A percentile compares a stretch with the other conserved stretches of the same genome.
phyloP scores from a whole-genome alignment of 2,888 invertebrate genomes.

The Metalampra italica region DNA sequence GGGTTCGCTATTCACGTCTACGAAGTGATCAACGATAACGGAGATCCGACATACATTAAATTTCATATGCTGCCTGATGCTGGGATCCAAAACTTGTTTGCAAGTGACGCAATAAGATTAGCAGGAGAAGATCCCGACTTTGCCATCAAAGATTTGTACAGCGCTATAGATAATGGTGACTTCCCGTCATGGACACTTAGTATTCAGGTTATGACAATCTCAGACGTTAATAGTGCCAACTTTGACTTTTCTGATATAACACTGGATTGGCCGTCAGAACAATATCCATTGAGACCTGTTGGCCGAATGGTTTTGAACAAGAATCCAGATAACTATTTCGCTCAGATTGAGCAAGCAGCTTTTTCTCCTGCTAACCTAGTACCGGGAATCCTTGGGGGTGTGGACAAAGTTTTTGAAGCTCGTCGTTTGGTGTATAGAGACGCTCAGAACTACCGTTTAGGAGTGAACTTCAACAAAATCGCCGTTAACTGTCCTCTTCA shows the following conservation, averaged over 20 bases:
- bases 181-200: slow-evolving; percentile 65
- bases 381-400: slow-evolving; percentile 70
- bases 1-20: slow-evolving; percentile 94
- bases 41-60: slow-evolving; percentile 86
- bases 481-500: slow-evolving; percentile 29
- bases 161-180: slow-evolving; percentile 84
- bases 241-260: slow-evolving; percentile 70
- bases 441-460: slow-evolving; percentile 62
- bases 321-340: slow-evolving; percentile 70
- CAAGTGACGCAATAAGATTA: slow-evolving; percentile 80
- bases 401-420: slow-evolving; percentile 72
- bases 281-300: slow-evolving; percentile 67
- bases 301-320: slow-evolving; percentile 67
- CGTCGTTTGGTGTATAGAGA: slow-evolving; percentile 72
- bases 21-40: slow-evolving; percentile 86
- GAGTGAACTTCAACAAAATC: slow-evolving; percentile 33
- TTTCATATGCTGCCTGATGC: slow-evolving; percentile 94
- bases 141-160: slow-evolving; percentile 87
- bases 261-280: slow-evolving; percentile 56
- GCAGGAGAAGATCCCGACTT: slow-evolving; percentile 88
- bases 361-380: slow-evolving; percentile 52
- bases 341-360: slow-evolving; percentile 70
- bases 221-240: slow-evolving; percentile 45
- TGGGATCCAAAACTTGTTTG: slow-evolving; percentile 85
- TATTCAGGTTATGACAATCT: slow-evolving; percentile 57